Base-by-base conservation (phyloP, 2,113 vertebrate species). In the Ictalurus punctatus region DNA sequence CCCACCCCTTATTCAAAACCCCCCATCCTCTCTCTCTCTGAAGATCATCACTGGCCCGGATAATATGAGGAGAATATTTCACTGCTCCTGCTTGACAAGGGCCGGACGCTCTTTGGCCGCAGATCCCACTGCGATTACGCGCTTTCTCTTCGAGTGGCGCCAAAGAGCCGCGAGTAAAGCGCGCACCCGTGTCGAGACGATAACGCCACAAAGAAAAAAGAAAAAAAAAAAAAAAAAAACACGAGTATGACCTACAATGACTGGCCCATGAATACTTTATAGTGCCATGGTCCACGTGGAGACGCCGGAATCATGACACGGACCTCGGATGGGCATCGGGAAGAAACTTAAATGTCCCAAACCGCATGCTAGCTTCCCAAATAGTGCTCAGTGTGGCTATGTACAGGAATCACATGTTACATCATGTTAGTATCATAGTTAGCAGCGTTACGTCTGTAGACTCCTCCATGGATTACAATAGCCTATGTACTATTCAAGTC, bases 91-190 rank as follows among this genome's bases (percentile, higher is more conserved):
- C 37, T 81, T 85, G 71, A 87, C 92, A 92, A 89, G 85, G 86
- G 87, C 58, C 80, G 87, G 87, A 13, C 54, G 84, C 80, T 83
- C 59, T 86, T 84, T 91, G 94, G 91, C 91, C 23, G n/a, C 93
- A 95, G 94, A 95, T 90, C 16, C 85, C 23, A 92, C 91, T 96
- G 96, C 94, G 91, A 95, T 96, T 93, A 93, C 94, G 74, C 89
- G 9, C 91, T 91, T 94, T 92, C 94, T 96, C 97, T 97, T 95
- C 91, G 95, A 97, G 97, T 96, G 98, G 97, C 97, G 97, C 97
- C 96, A 96, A 95, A 96, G 97, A 97, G 97, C 97, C 92, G 91
- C 95, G 91, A 88, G 94, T 92, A 91, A 88, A 89, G 91, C 91
- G 92, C 91, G 87, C 89, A 89, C 92, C 93, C 91, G 93, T 84